A percentile compares a stretch with the other conserved stretches of the same genome.
phyloP scores from a whole-genome alignment of 1,140 invertebrate species.

The Pseudomyrmex concolor region DNA sequence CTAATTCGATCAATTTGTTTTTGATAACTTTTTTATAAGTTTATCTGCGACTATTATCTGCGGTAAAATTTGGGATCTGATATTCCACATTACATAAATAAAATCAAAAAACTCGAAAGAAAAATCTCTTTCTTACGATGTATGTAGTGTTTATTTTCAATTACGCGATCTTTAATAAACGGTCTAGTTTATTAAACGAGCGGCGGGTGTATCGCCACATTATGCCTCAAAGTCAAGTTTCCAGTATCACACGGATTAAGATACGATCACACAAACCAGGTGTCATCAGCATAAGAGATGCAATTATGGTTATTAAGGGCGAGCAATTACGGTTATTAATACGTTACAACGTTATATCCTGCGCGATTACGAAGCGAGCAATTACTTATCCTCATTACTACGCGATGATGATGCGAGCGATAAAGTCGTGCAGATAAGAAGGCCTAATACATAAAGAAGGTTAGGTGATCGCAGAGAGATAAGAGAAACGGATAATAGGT shows the following conservation, averaged over 20 bases:
- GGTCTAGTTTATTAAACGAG: constrained; percentile 23
- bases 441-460: constrained; percentile 54
- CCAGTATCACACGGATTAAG: constrained; percentile 44
- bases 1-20: background rate
- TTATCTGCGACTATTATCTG: too few relatives aligned
- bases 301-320: constrained; percentile 56
- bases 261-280: constrained; percentile 35
- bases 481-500: constrained; percentile 55
- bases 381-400: constrained; percentile 61
- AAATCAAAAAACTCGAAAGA: background rate
- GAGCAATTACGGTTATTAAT: constrained; percentile 58
- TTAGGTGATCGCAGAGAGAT: constrained; percentile 52
- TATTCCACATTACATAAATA: background rate
- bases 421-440: constrained; percentile 47
- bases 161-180: constrained; percentile 20
- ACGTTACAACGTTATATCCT: constrained; percentile 54
- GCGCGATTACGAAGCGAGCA: constrained; percentile 33
- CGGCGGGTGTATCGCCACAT: constrained; percentile 3
- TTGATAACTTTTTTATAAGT: too few relatives aligned
- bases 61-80: background rate
- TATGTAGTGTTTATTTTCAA: constrained; percentile 28
- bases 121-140: background rate
- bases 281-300: constrained; percentile 59
- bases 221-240: constrained; percentile 19
- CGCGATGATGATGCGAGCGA: constrained; percentile 57